Percentiles rank a stretch among this genome's conserved stretches.
phyloP scores from a whole-genome alignment of 2,797 vertebrate genomes.

The Vultur gryphus region DNA sequence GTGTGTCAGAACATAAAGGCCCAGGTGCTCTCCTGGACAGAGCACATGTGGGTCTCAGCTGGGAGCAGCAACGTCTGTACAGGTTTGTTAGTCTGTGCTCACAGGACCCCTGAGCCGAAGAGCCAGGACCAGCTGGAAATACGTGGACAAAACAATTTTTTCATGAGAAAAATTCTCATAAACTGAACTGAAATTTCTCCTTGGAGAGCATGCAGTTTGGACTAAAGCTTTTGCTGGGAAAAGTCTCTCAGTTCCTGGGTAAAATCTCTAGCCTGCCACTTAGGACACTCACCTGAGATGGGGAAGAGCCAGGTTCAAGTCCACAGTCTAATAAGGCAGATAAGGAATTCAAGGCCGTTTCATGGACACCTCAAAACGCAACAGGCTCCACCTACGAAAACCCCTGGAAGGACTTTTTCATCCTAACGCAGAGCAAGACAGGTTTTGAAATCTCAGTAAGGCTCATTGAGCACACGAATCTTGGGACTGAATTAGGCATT shows the following conservation, averaged over 20 bases:
- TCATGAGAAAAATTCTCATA: not conserved
- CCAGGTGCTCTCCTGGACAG: not conserved
- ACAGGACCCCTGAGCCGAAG: fast-evolving
- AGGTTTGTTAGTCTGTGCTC: not conserved
- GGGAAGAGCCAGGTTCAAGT: not conserved
- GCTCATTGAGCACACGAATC: fast-evolving
- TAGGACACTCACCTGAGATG: not conserved
- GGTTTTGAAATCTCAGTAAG: not conserved
- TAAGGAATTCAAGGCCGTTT: not conserved
- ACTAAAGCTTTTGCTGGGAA: not conserved
- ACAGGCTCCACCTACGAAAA: not conserved
- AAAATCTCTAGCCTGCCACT: not conserved
- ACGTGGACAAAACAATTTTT: fast-evolving
- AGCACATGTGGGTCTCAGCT: not conserved
- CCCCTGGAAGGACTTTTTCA: not conserved
- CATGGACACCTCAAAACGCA: not conserved
- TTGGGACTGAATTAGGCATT: not conserved
- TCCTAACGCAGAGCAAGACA: not conserved
- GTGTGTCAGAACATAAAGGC: not conserved
- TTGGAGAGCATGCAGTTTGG: not conserved
- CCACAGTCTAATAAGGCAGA: not conserved
- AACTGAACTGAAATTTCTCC: not conserved
- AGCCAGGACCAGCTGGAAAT: not conserved
- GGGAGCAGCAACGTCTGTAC: fast-evolving
- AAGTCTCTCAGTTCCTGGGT: not conserved